A percentile compares a stretch with the other conserved stretches of the same genome.
phyloP scores from a whole-genome alignment of 2,113 vertebrate species.

The Synodontis membranacea region DNA sequence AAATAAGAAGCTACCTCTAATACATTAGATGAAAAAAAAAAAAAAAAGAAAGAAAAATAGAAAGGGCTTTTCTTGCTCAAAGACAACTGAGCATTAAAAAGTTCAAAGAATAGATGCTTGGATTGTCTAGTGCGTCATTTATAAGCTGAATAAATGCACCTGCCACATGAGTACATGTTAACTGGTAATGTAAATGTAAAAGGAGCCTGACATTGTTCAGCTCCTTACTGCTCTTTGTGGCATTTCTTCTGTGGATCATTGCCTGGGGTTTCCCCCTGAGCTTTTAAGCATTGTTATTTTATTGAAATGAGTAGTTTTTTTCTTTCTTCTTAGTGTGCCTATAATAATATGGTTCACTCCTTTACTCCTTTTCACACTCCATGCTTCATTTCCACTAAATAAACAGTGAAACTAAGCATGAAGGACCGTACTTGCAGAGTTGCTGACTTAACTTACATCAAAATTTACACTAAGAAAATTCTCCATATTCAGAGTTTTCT shows the following conservation, averaged over 20 bases:
- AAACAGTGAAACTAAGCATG: background rate
- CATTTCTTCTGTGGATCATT: background rate
- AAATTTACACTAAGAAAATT: background rate
- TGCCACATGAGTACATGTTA: background rate
- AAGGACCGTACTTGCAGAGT: background rate
- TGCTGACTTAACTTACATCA: background rate
- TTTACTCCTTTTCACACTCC: background rate
- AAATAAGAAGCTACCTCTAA: background rate
- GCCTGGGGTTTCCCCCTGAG: background rate
- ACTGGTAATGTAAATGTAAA: background rate
- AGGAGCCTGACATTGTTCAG: background rate
- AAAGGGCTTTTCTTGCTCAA: background rate
- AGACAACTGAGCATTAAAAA: background rate
- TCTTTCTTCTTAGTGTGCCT: constrained; percentile 21
- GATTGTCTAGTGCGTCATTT: background rate
- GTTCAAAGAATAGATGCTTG: background rate
- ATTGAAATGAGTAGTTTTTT: constrained; percentile 30
- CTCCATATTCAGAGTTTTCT: background rate
- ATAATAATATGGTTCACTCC: background rate
- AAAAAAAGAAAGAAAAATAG: background rate
- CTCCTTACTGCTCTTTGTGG: background rate
- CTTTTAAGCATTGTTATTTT: constrained; percentile 18
- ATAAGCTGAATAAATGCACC: background rate
- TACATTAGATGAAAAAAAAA: background rate
- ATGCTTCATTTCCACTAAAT: background rate